These are phyloP conservation scores for Philereme vetulata DNA, from an alignment of 2,888 invertebrate genomes.

Conservation along the genomic window DNA sequence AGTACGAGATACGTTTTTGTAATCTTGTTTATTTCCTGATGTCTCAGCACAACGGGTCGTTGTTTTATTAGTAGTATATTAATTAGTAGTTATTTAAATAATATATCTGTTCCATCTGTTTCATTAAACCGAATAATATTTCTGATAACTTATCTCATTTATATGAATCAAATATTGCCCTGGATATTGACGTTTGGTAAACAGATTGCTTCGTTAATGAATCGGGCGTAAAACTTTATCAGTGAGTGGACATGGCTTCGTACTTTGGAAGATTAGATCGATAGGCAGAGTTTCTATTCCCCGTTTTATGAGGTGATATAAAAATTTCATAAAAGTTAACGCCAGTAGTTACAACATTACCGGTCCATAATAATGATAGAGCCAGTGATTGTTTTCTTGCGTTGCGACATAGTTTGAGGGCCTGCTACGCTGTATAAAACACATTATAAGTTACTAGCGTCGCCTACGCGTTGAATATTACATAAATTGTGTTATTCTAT, in stretches of 20 bases:
- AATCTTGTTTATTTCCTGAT: constrained; percentile 41
- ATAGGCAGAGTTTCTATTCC: constrained; percentile 6
- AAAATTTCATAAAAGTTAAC: constrained; percentile 19
- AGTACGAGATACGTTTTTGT: constrained; percentile 45
- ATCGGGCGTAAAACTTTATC: constrained; percentile 26
- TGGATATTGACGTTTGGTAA: constrained; percentile 48
- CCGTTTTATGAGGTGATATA: constrained; percentile 14
- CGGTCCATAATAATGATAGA: constrained; percentile 6
- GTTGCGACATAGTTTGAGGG: constrained; percentile 9
- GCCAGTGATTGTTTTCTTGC: neutral
- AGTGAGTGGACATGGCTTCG: constrained; percentile 12
- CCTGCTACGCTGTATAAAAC: too few species aligned
- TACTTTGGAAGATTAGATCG: constrained; percentile 12
- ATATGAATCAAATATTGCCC: constrained; percentile 59
- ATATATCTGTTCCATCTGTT: neutral
- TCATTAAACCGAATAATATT: constrained; percentile 46
- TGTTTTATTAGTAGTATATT: constrained; percentile 47
- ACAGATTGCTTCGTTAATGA: constrained; percentile 40
- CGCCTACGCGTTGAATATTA: too few species aligned
- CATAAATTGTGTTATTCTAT: too few species aligned
- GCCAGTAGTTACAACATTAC: constrained; percentile 18
- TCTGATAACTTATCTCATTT: constrained; percentile 53
- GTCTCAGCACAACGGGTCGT: constrained; percentile 41
- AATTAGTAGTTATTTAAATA: constrained; percentile 5
- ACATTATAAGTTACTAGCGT: too few species aligned